phyloP scores from a whole-genome alignment of 2,113 vertebrate genomes.

The Edolisoma coerulescens region DNA sequence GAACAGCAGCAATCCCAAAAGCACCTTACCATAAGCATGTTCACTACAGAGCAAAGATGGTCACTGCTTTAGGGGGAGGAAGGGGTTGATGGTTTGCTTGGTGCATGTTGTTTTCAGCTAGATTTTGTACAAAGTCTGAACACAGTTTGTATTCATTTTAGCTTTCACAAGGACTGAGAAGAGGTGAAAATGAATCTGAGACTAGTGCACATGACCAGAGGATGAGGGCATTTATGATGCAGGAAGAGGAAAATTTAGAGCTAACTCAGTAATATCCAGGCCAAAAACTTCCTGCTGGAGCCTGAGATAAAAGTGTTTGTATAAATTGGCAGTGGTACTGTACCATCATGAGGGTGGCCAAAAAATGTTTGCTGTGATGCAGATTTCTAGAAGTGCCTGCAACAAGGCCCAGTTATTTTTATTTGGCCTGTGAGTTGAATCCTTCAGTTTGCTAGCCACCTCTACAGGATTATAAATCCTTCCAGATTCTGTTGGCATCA shows the following conservation, averaged over 20 bases:
- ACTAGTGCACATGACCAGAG: background rate
- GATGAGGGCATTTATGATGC: background rate
- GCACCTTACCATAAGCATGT: background rate
- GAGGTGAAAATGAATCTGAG: background rate
- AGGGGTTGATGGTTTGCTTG: background rate
- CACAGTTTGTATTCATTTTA: background rate
- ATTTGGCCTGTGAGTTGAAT: background rate
- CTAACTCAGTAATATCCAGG: background rate
- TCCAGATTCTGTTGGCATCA: background rate
- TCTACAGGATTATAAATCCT: background rate
- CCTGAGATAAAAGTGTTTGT: background rate
- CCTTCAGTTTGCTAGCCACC: background rate
- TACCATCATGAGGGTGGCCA: background rate
- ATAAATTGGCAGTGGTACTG: background rate
- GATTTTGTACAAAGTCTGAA: background rate
- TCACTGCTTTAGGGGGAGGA: background rate
- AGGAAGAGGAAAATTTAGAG: background rate
- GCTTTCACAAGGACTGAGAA: background rate
- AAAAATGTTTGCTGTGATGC: background rate
- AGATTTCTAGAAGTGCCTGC: background rate
- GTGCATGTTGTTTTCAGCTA: background rate
- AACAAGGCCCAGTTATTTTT: background rate
- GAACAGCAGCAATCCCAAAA: background rate
- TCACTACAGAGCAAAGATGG: background rate
- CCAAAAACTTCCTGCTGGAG: background rate